Percentiles rank a stretch among this genome's conserved stretches.
phyloP scores from a whole-genome alignment of 2,113 vertebrate genomes.

The Scytalopus superciliaris region DNA sequence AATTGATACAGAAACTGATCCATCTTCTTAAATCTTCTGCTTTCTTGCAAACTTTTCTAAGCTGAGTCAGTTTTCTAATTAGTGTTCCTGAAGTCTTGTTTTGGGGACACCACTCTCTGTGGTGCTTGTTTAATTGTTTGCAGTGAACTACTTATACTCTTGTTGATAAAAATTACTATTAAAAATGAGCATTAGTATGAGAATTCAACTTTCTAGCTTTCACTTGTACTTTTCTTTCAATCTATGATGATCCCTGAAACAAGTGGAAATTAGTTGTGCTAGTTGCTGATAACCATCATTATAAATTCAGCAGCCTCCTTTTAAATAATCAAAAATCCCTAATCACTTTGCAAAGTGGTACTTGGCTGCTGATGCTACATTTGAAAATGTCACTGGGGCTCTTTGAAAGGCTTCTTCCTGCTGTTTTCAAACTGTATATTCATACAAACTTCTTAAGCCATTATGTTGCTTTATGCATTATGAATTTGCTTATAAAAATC shows the following conservation, averaged over 20 bases:
- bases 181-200: background rate
- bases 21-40: background rate
- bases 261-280: background rate
- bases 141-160: background rate
- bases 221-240: background rate
- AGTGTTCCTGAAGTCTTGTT: background rate
- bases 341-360: constrained; percentile 14
- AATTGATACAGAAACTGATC: background rate
- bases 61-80: background rate
- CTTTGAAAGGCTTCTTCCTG: constrained; percentile 12
- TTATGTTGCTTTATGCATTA: constrained; percentile 38
- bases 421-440: constrained; percentile 21
- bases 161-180: background rate
- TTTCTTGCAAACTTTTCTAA: background rate
- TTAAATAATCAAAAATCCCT: constrained; percentile 33
- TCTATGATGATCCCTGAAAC: background rate
- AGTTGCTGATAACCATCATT: constrained; percentile 7
- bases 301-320: background rate
- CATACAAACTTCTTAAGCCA: background rate
- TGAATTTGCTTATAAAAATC: constrained; percentile 33
- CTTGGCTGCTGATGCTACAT: constrained; percentile 11
- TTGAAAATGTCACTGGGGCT: constrained; percentile 26
- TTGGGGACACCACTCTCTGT: background rate
- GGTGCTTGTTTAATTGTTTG: background rate
- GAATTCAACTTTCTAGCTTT: background rate